Evolutionary conservation across 1,140 invertebrate species (phyloP).

Genomic region (Drosophila watanabei): DNA sequence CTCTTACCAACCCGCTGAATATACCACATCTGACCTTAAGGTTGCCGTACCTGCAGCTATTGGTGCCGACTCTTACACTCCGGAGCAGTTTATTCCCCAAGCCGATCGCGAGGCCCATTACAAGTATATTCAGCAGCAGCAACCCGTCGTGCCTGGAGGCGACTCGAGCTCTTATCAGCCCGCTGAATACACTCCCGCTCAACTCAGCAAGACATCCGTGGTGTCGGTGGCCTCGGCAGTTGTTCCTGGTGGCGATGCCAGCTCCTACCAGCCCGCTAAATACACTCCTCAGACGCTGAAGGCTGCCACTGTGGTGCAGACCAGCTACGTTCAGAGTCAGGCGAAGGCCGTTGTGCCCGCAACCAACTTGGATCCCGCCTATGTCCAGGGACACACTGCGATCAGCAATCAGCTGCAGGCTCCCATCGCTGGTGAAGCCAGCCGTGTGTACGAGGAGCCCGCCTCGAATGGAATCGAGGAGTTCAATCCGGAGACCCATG

Average conservation of each 20-base stretch:
- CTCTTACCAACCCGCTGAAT: constrained; percentile 31
- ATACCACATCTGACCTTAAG: constrained; percentile 20
- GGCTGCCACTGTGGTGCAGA: constrained; percentile 3
- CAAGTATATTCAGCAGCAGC: constrained; percentile 38
- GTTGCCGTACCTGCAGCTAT: constrained; percentile 18
- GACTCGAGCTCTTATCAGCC: constrained; percentile 27
- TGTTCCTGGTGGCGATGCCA: constrained; percentile 23
- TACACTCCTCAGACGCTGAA: background rate
- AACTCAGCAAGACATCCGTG: constrained; percentile 6
- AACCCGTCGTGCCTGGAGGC: constrained; percentile 17
- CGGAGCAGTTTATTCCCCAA: constrained; percentile 52
- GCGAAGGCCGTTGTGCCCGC: background rate
- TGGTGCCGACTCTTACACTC: constrained; percentile 50
- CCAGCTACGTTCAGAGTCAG: constrained; percentile 16
- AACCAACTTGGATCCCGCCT: constrained; percentile 24
- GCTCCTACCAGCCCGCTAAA: constrained; percentile 28
- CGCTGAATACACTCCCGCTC: constrained; percentile 9
- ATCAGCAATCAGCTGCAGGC: constrained; percentile 36
- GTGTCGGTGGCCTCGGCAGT: background rate
- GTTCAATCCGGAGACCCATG: constrained; percentile 61
- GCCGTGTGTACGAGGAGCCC: constrained; percentile 59
- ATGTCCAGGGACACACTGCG: constrained; percentile 37
- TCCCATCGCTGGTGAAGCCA: constrained; percentile 12
- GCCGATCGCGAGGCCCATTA: constrained; percentile 45
- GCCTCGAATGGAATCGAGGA: constrained; percentile 67